Evolutionary conservation across 2,113 vertebrate species (phyloP), one percentile per base, ranked within the genome.

Genomic region (Amphilophus citrinellus): DNA sequence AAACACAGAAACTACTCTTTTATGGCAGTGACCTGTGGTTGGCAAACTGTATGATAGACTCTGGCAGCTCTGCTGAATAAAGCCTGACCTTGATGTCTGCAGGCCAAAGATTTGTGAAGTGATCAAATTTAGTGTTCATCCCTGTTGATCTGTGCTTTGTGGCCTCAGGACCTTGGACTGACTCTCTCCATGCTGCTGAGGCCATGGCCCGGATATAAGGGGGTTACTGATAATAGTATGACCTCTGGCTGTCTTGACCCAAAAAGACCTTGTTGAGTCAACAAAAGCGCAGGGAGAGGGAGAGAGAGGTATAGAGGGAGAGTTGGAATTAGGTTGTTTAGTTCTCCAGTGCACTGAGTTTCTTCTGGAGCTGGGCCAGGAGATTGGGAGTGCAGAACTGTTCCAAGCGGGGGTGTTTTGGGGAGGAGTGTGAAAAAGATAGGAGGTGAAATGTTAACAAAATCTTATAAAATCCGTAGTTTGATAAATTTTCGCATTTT

Each of bases 361-460:
- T 88, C 73, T 86, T 62, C 71, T 76, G 82, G 90, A 89, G 90
- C 80, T 84, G 83, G 77, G 82, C 82, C 73, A 82, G 79, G 61
- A 92, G 89, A 90, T 83, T 83, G 86, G 81, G 77, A 87, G 85
- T 79, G 91, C 79, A 78, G 83, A 61, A 63, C 88, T 87, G 87
- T 47, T 78, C 83, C 76, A 15, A 86, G 85, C 27, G 57, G 83
- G 76, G 86, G 80, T 88, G 91, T 84, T 87, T 82, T 58, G 79
- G 37, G 75, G 66, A 13, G 44, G 83, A 85, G 85, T 83, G 82
- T 90, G 82, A 91, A 88, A 86, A 92, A 95, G 94, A 95, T 93
- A 93, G 92, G 89, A 95, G 94, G 93, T 93, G 94, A 95, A 96
- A 95, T 94, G 94, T 94, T 95, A 95, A 96, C 93, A 95, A 94